Evolutionary conservation across 1,140 invertebrate genomes (phyloP), one percentile per base, ranked within the genome.

Genomic region (Zaprionus kolodkinae): DNA sequence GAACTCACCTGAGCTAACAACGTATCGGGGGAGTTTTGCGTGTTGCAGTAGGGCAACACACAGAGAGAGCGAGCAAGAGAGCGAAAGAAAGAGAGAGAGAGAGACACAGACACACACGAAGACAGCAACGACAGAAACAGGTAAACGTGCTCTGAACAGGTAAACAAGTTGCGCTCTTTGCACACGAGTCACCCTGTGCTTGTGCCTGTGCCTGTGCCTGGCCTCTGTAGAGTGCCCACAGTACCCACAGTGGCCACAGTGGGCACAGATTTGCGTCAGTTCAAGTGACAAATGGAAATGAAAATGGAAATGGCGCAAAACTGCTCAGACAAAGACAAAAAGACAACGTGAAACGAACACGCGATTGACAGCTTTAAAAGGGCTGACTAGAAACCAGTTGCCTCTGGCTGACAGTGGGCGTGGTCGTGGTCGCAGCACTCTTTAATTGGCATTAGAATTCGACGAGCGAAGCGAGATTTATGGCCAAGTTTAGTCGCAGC

Each of bases 11-110:
- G 57, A 59, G 56, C 27, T 33, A 56, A 75, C 48, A 75, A 38
- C 30, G n/a, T 15, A 45, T 73, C 73, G 71, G 81, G 80, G 81
- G 79, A 83, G 79, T 83, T 76, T 82, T 72, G 75, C 64, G 67
- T 81, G 75, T 69, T 69, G 82, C 71, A 78, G 71, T 68, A 70
- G 67, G 54, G 64, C 60, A 75, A 17, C 45, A 38, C 61, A 60
- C 57, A 43, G 36, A 27, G 1, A 40, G 12, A 43, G 38, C n/a
- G 5, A 40, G 1, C n/a, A 0, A n/a, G 4, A 40, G 38, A 43
- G 1, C n/a, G 1, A n/a, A 1, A 40, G 38, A 43, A n/a, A 43
- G 40, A 15, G 40, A 15, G 40, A 10, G 2, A 43, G 13, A 13
- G 12, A 13, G 1, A 13, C 21, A 56, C 50, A 36, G 15, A 35